Conservation (phyloP, 2,113 vertebrate genomes). For the Diadophis punctatus region DNA sequence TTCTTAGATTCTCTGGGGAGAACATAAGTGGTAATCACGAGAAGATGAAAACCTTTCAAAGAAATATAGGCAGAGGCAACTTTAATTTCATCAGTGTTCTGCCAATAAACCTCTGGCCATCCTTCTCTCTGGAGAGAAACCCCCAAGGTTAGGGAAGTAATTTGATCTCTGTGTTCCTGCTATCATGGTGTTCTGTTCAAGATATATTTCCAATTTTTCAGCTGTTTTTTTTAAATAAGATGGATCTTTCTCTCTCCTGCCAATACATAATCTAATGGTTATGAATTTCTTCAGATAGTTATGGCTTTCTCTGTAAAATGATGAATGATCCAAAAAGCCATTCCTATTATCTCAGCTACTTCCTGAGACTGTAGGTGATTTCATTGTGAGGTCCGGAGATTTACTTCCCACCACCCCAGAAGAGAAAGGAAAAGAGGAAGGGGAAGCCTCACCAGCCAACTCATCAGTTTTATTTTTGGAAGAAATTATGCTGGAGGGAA, state of each 20-base stretch:
- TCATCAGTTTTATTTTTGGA: conserved; percentile 5
- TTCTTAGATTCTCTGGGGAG: background rate
- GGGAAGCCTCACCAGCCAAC: conserved; percentile 19
- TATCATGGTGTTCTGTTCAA: conserved; percentile 40
- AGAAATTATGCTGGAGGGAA: conserved; percentile 1
- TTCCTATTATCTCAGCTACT: background rate
- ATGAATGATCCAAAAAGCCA: conserved; percentile 42
- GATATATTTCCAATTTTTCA: conserved; percentile 53
- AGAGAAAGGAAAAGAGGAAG: background rate
- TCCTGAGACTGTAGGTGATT: background rate
- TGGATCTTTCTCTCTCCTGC: conserved; percentile 31
- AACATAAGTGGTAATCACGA: conserved; percentile 11
- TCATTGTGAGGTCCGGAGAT: background rate
- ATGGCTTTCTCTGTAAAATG: conserved; percentile 36
- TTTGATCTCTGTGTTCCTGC: conserved; percentile 51
- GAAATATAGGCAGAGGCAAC: background rate
- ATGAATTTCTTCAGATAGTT: conserved; percentile 55
- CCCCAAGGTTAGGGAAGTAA: conserved; percentile 35
- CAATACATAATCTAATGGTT: conserved; percentile 31
- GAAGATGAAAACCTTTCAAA: conserved; percentile 35
- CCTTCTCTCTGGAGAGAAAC: conserved; percentile 34
- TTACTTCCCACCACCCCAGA: conserved; percentile 22
- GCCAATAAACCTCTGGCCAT: conserved; percentile 27
- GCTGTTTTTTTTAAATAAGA: conserved; percentile 27
- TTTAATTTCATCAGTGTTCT: conserved; percentile 42